Conservation (phyloP, 2,797 vertebrate genomes). For the Valencia hispanica region DNA sequence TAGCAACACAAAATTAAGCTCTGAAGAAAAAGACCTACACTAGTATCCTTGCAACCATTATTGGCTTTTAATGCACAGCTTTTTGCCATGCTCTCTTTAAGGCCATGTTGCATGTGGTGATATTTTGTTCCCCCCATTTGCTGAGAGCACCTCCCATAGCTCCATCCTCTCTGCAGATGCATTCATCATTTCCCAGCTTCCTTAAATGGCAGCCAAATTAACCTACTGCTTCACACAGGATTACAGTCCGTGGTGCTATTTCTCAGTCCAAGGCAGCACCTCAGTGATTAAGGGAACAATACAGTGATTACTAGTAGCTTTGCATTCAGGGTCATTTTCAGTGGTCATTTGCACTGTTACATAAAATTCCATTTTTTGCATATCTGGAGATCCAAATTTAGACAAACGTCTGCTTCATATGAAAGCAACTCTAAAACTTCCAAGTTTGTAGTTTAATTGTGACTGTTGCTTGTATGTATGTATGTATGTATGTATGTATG, state of each 20-base stretch:
- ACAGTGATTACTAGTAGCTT: background rate
- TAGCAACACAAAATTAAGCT: background rate
- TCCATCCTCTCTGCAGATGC: slow-evolving; percentile 2
- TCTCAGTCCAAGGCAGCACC: background rate
- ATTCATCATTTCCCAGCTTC: slow-evolving; percentile 1
- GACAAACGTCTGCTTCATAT: slow-evolving; percentile 37
- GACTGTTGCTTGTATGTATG: too few species aligned
- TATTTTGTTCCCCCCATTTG: background rate
- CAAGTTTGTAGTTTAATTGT: too few species aligned
- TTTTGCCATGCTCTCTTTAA: background rate
- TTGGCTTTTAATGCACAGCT: background rate
- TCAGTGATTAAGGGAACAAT: slow-evolving; percentile 18
- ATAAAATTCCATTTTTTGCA: background rate
- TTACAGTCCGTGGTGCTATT: background rate
- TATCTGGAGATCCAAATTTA: slow-evolving; percentile 39
- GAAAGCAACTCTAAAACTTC: slow-evolving; percentile 32
- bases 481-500: too few species aligned
- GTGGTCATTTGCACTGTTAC: background rate
- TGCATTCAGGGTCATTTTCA: slow-evolving; percentile 11
- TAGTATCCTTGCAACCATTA: background rate
- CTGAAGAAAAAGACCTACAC: background rate
- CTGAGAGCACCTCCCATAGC: background rate
- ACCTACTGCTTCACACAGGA: slow-evolving; percentile 6
- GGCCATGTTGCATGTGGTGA: background rate
- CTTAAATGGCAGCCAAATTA: slow-evolving; percentile 15